Conservation (phyloP, 2,113 vertebrate genomes). For the Labrus mixtus region DNA sequence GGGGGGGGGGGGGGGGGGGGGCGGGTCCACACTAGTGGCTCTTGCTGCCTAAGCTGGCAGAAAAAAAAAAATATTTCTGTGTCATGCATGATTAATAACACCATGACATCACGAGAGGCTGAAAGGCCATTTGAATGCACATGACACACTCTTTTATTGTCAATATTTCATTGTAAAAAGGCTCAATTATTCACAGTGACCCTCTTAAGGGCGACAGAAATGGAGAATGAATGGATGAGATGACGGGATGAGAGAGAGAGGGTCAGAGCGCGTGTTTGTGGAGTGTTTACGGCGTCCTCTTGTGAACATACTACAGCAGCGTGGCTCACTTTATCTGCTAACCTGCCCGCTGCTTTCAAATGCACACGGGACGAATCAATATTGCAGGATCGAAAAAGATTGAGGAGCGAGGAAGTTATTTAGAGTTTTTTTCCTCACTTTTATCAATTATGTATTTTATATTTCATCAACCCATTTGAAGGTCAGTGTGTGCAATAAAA, state of each 20-base stretch:
- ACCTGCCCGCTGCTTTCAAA: constrained; percentile 11
- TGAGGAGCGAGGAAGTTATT: constrained; percentile 33
- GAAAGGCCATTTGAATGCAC: constrained; percentile 56
- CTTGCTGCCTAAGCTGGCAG: constrained; percentile 46
- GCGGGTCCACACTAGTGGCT: constrained; percentile 16
- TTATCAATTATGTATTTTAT: not conserved
- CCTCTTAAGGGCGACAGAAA: constrained; percentile 47
- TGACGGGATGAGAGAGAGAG: constrained; percentile 12
- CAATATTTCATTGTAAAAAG: constrained; percentile 75
- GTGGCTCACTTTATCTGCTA: constrained; percentile 11
- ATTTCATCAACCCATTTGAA: constrained; percentile 3
- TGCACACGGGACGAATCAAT: constrained; percentile 31
- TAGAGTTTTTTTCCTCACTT: constrained; percentile 17
- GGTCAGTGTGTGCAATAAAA: constrained; percentile 14
- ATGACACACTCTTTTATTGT: constrained; percentile 56
- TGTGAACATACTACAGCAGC: constrained; percentile 2
- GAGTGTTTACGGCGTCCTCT: constrained; percentile 7
- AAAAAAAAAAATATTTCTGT: constrained; percentile 53
- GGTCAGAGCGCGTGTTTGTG: constrained; percentile 19
- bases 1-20: too few species aligned
- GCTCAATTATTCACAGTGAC: constrained; percentile 70
- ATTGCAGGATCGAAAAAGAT: constrained; percentile 15
- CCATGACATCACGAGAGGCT: constrained; percentile 55
- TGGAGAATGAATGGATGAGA: constrained; percentile 48
- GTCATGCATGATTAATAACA: constrained; percentile 67